phyloP scores from a whole-genome alignment of 2,888 invertebrate species.

The Agonopterix arenella region DNA sequence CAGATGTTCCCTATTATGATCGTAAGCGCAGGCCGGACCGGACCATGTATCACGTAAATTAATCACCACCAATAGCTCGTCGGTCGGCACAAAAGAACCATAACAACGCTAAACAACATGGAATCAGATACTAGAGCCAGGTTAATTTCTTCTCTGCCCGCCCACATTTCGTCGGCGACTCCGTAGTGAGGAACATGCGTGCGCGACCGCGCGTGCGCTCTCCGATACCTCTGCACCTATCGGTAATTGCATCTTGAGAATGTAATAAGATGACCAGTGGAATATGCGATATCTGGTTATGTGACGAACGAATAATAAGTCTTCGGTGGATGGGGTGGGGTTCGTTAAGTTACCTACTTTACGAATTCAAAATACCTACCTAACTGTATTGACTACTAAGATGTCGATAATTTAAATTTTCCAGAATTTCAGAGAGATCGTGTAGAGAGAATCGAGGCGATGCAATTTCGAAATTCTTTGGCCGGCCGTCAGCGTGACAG shows the following conservation, averaged over 20 bases:
- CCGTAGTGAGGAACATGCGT: conserved; percentile 18
- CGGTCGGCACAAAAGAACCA: conserved; percentile 25
- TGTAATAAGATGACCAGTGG: not conserved
- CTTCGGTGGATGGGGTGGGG: too few species aligned
- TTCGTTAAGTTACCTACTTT: too few species aligned
- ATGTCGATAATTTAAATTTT: conserved; percentile 1
- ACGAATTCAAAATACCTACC: too few species aligned
- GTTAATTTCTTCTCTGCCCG: conserved; percentile 36
- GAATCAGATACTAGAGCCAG: conserved; percentile 29
- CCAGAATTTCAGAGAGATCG: conserved; percentile 33
- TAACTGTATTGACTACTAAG: too few species aligned
- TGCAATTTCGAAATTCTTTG: conserved; percentile 53
- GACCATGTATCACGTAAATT: conserved; percentile 28
- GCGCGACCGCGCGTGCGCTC: conserved; percentile 25
- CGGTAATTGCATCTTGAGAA: conserved; percentile 54
- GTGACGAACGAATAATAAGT: too few species aligned
- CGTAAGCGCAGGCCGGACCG: not conserved
- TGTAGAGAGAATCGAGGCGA: conserved; percentile 33
- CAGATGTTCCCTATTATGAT: not conserved
- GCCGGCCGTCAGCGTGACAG: conserved; percentile 44
- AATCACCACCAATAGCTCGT: conserved; percentile 35
- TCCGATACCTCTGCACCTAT: conserved; percentile 36
- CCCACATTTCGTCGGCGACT: conserved; percentile 43
- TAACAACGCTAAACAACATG: conserved; percentile 3
- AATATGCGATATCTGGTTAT: too few species aligned